A percentile compares a stretch with the other conserved stretches of the same genome.
phyloP scores from a whole-genome alignment of 2,797 vertebrate species.

The Catostomus latipinnis region DNA sequence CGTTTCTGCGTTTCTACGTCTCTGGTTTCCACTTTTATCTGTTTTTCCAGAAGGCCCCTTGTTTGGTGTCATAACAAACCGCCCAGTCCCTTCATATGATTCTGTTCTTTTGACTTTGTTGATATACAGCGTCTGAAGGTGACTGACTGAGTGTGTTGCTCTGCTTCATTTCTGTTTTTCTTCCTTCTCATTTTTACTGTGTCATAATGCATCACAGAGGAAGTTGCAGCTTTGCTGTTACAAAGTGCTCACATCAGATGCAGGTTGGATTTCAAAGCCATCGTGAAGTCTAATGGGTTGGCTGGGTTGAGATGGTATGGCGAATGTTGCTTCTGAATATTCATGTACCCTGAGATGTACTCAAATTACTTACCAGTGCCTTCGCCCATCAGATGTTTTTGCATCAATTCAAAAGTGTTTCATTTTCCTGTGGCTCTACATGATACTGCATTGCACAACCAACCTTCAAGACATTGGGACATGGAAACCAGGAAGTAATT shows the following conservation, averaged over 20 bases:
- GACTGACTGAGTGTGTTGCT: conserved; percentile 69
- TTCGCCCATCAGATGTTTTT: too few species aligned
- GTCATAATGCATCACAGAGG: conserved; percentile 40
- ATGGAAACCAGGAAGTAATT: too few species aligned
- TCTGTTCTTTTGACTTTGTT: conserved; percentile 64
- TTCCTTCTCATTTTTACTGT: conserved; percentile 44
- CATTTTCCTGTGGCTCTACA: too few species aligned
- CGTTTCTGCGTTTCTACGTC: conserved; percentile 78
- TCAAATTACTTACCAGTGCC: too few species aligned
- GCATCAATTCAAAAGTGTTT: too few species aligned
- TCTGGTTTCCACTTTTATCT: conserved; percentile 73
- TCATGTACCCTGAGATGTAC: too few species aligned
- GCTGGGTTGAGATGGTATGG: conserved; percentile 34
- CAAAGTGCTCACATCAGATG: conserved; percentile 43
- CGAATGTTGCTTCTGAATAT: background rate
- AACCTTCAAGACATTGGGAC: too few species aligned
- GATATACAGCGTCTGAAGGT: conserved; percentile 64
- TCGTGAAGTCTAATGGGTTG: conserved; percentile 43
- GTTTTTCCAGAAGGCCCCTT: conserved; percentile 73
- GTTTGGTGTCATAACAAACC: conserved; percentile 83
- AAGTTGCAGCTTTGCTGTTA: conserved; percentile 19
- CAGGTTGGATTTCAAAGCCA: conserved; percentile 46
- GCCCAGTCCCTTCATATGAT: conserved; percentile 57
- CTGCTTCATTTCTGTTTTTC: conserved; percentile 60
- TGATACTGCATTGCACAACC: too few species aligned